Evolutionary conservation across 2,888 invertebrate genomes (phyloP).

Genomic region (Coenonympha arcania): DNA sequence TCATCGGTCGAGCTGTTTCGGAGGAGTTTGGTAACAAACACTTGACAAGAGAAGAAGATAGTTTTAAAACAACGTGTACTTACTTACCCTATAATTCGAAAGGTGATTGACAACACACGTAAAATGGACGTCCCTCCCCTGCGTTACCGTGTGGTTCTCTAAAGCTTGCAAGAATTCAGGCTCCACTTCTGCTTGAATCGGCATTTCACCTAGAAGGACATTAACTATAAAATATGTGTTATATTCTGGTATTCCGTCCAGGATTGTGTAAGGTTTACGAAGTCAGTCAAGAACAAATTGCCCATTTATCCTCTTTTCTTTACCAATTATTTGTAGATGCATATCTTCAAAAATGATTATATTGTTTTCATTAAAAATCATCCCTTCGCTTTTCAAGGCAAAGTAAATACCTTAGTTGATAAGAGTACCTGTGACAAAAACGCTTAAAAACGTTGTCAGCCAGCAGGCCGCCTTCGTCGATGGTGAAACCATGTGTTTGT

Average conservation of each 20-base stretch:
- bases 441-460: conserved; percentile 68
- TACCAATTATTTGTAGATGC: too few species aligned
- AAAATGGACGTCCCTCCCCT: conserved; percentile 90
- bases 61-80: neutral
- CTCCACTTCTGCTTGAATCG: conserved; percentile 75
- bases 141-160: conserved; percentile 89
- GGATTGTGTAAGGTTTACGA: too few species aligned
- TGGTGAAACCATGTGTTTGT: conserved; percentile 63
- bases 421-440: conserved; percentile 69
- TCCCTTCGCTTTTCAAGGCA: too few species aligned
- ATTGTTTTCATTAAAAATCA: too few species aligned
- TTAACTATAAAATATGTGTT: too few species aligned
- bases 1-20: too few species aligned
- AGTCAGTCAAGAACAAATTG: too few species aligned
- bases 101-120: conserved; percentile 93
- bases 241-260: neutral
- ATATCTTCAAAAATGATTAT: too few species aligned
- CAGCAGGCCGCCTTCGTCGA: conserved; percentile 67
- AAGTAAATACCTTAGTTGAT: too few species aligned
- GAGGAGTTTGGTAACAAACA: too few species aligned
- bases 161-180: conserved; percentile 89
- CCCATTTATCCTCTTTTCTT: too few species aligned
- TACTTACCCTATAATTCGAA: conserved; percentile 85
- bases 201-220: conserved; percentile 78
- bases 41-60: too few species aligned